Conservation (phyloP, 2,113 vertebrate species). For the Zonotrichia leucophrys region DNA sequence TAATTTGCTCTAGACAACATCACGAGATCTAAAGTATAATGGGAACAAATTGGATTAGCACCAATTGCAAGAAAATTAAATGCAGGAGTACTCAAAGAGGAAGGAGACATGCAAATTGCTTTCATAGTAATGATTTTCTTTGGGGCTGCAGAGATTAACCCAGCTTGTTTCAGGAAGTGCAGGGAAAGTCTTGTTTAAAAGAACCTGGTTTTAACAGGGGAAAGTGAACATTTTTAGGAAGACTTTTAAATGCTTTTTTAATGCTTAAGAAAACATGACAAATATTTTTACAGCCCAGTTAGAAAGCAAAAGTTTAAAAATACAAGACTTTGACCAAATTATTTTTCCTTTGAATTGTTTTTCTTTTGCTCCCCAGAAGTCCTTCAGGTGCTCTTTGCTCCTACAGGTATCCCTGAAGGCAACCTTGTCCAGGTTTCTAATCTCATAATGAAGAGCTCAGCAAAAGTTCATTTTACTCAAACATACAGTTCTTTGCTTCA, state of each 20-base stretch:
- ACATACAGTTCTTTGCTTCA: neutral
- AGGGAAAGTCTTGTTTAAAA: neutral
- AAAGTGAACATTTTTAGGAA: neutral
- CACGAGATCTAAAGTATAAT: neutral
- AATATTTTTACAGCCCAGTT: neutral
- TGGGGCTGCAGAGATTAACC: neutral
- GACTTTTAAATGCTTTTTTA: neutral
- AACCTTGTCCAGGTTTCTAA: neutral
- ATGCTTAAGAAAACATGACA: neutral
- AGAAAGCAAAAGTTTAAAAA: neutral
- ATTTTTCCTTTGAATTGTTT: neutral
- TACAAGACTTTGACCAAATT: neutral
- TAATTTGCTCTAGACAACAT: neutral
- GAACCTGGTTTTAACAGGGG: neutral
- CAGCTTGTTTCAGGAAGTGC: neutral
- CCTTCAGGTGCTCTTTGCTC: neutral
- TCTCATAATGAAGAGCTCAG: neutral
- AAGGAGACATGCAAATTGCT: neutral
- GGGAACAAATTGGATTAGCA: constrained; percentile 22
- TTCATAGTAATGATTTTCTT: neutral
- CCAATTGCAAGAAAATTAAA: neutral
- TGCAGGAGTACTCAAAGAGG: neutral
- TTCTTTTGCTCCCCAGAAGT: neutral
- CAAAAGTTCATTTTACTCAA: neutral
- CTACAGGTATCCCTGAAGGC: neutral